These are phyloP conservation scores for Halictus quadricinctus DNA, from an alignment of 2,888 invertebrate species.

Conservation along the genomic window DNA sequence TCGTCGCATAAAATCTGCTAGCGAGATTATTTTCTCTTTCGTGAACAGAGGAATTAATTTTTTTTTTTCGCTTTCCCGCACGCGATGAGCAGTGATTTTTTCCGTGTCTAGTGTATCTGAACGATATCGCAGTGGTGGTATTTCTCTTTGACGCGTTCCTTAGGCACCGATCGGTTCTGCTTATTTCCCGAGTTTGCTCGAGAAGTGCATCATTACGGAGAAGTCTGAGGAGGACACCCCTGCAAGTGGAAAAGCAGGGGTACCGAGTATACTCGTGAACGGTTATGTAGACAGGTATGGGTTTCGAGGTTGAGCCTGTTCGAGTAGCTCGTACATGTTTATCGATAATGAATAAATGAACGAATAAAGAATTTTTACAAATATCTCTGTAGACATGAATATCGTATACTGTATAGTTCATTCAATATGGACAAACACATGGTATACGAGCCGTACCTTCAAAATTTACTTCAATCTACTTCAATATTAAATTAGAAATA, in stretches of 20 bases:
- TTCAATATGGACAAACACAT: no score
- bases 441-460: no score
- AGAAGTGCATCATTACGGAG: conserved; percentile 73
- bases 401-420: background rate
- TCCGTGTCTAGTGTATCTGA: background rate
- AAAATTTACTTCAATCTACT: no score
- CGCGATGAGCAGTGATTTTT: background rate
- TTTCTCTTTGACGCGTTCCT: background rate
- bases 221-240: conserved; percentile 68
- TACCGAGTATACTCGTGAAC: conserved; percentile 63
- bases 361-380: background rate
- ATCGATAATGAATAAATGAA: background rate
- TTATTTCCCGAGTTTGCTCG: background rate
- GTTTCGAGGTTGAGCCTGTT: background rate
- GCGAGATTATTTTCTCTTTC: background rate
- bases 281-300: conserved; percentile 72
- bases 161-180: conserved; percentile 13
- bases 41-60: background rate
- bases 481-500: no score
- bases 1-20: background rate
- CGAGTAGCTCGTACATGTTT: background rate
- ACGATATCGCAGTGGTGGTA: background rate
- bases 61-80: background rate
- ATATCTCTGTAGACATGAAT: background rate
- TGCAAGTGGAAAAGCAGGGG: conserved; percentile 69